Conservation (phyloP, 2,113 vertebrate species). For the Lota lota region DNA sequence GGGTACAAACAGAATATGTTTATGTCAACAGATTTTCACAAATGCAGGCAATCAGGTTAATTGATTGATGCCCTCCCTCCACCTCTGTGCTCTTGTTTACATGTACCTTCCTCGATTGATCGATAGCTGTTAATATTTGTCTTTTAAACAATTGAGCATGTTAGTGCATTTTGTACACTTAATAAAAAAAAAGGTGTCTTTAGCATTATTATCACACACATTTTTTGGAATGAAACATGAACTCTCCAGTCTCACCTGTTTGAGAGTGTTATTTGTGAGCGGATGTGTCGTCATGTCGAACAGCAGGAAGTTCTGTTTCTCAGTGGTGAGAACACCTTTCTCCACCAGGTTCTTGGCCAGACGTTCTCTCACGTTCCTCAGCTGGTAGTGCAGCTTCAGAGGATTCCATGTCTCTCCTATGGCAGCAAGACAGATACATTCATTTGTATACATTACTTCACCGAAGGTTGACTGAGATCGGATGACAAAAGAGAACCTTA, state of each 20-base stretch:
- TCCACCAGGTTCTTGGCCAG: conserved; percentile 97
- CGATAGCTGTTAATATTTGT: no score
- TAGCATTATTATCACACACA: neutral
- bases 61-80: no score
- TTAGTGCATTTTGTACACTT: no score
- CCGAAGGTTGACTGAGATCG: no score
- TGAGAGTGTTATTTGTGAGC: conserved; percentile 92
- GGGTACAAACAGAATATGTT: neutral
- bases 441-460: neutral
- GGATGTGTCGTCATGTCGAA: conserved; percentile 99
- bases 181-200: neutral
- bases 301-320: conserved; percentile 98
- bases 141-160: no score
- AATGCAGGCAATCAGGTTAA: neutral
- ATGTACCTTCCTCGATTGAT: no score
- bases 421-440: neutral
- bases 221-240: neutral
- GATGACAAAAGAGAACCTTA: no score
- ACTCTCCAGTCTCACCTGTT: conserved; percentile 67
- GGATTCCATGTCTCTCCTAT: conserved; percentile 97
- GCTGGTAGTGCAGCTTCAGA: conserved; percentile 93
- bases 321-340: conserved; percentile 95
- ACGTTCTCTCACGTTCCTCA: conserved; percentile 91
- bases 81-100: no score
- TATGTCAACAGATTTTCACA: no score